phyloP scores from a whole-genome alignment of 2,888 invertebrate species.

The Agriopis leucophaearia region DNA sequence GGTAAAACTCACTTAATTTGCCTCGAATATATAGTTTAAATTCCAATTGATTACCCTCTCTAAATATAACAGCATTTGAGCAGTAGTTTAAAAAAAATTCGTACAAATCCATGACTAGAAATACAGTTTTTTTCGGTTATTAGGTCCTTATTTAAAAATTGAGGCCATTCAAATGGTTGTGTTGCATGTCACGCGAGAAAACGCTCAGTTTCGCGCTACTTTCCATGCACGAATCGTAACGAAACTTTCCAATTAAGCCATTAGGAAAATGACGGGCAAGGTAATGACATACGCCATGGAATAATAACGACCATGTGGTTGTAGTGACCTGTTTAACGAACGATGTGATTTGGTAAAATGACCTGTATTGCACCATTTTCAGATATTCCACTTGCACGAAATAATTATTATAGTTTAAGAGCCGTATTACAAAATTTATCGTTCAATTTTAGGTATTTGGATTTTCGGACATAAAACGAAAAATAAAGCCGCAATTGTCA shows the following conservation, averaged over 20 bases:
- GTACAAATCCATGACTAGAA: background rate
- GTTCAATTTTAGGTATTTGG: no score
- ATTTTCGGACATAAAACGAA: no score
- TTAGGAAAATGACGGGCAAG: conserved; percentile 70
- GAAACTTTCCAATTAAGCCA: conserved; percentile 83
- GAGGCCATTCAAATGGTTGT: conserved; percentile 62
- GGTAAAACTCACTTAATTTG: no score
- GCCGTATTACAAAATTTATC: no score
- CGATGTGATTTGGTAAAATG: conserved; percentile 9
- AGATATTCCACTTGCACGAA: background rate
- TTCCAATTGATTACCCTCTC: no score
- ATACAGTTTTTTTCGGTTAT: background rate
- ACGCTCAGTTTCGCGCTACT: conserved; percentile 67
- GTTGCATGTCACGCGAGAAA: conserved; percentile 73
- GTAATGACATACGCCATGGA: conserved; percentile 53
- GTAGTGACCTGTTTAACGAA: conserved; percentile 11
- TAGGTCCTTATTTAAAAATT: conserved; percentile 33
- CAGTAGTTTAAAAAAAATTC: background rate
- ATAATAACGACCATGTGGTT: background rate
- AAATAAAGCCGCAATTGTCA: no score
- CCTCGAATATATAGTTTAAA: no score
- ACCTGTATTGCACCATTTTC: background rate
- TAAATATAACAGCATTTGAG: no score
- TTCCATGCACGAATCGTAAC: conserved; percentile 67
- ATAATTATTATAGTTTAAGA: no score